These are phyloP conservation scores for Salticus scenicus DNA, from an alignment of 2,888 invertebrate species.

Conservation along the genomic window DNA sequence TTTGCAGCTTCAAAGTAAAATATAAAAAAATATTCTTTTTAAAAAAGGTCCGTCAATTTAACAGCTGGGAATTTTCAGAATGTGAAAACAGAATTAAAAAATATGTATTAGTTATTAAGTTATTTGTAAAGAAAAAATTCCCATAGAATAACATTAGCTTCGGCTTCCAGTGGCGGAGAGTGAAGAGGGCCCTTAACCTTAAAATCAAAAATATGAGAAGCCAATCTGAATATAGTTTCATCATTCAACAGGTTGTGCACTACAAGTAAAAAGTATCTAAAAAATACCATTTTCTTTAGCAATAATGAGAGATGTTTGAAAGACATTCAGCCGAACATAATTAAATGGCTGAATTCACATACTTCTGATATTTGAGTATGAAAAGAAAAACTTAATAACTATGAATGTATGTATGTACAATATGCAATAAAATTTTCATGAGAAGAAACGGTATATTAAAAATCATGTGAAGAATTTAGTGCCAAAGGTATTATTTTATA, in stretches of 20 bases:
- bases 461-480: neutral
- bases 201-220: no score
- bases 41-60: no score
- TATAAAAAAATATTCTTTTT: no score
- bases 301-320: constrained; percentile 33
- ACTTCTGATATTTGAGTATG: constrained; percentile 9
- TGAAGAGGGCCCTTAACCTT: no score
- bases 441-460: neutral
- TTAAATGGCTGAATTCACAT: constrained; percentile 11
- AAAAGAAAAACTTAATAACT: constrained; percentile 38
- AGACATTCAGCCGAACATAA: constrained; percentile 14
- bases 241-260: constrained; percentile 43
- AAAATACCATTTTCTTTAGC: constrained; percentile 33
- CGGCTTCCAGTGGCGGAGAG: no score
- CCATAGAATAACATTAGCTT: no score
- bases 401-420: constrained; percentile 36
- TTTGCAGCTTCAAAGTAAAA: no score
- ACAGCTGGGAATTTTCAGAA: no score
- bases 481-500: constrained; percentile 7
- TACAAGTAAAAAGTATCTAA: constrained; percentile 31
- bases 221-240: no score
- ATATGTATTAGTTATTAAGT: no score
- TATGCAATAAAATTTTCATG: constrained; percentile 15
- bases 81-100: no score
- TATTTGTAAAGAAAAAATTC: no score